Percentiles rank a stretch among this genome's conserved stretches.
Evolutionary conservation across 2,797 vertebrate genomes (phyloP).

Genomic region (Macropodus opercularis): DNA sequence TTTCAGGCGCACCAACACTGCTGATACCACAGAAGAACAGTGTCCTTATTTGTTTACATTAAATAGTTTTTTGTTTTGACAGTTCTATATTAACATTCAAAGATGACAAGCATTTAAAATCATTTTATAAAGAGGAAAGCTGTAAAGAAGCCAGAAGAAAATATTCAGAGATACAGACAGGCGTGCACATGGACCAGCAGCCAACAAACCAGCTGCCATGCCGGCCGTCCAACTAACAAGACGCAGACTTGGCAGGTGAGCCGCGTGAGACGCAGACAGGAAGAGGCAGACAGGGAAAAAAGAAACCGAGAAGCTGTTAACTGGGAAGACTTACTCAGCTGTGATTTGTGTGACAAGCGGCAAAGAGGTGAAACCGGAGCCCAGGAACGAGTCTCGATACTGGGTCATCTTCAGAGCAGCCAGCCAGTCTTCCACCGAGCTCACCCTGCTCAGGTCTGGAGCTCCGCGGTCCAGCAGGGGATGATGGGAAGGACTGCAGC

Average conservation of each 20-base stretch:
- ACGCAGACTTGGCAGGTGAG: slow-evolving; percentile 51
- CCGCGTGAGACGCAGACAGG: slow-evolving; percentile 29
- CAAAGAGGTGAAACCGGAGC: slow-evolving; percentile 92
- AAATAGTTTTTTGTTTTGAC: slow-evolving; percentile 1
- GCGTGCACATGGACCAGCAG: slow-evolving; percentile 34
- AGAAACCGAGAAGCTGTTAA: slow-evolving; percentile 20
- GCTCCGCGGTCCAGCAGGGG: slow-evolving; percentile 92
- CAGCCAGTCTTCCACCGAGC: slow-evolving; percentile 96
- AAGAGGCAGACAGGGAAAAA: slow-evolving; percentile 19
- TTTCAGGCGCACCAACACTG: neutral
- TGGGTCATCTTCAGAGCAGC: slow-evolving; percentile 95
- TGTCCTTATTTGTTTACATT: neutral
- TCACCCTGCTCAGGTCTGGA: slow-evolving; percentile 93
- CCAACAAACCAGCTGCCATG: slow-evolving; percentile 44
- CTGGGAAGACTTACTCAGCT: slow-evolving; percentile 85
- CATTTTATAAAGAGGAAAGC: slow-evolving; percentile 17
- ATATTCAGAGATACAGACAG: slow-evolving; percentile 42
- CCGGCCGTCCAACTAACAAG: slow-evolving; percentile 44
- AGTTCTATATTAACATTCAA: neutral
- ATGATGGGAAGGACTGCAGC: slow-evolving; percentile 87
- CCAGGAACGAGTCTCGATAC: slow-evolving; percentile 94
- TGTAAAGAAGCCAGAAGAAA: slow-evolving; percentile 17
- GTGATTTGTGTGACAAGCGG: slow-evolving; percentile 94
- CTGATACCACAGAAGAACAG: neutral
- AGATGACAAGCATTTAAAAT: slow-evolving; percentile 1